Base-by-base conservation (phyloP, 2,888 invertebrate species). In the Pheosia tremula region DNA sequence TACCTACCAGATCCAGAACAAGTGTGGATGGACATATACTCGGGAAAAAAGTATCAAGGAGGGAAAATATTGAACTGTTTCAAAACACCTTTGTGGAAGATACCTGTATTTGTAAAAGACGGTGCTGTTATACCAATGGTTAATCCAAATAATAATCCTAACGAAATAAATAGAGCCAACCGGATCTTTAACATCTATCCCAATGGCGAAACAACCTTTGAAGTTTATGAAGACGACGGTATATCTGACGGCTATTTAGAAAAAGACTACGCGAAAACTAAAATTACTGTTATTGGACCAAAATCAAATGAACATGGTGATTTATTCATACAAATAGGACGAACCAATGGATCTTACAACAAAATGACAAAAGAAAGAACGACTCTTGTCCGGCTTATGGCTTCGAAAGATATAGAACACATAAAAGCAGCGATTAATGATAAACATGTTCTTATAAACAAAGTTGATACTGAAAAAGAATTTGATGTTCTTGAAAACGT, bases 221-320 rank as follows among this genome's bases (percentile, higher is more conserved):
- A 78, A 59, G 76, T 90, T 61, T 93, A 91, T 69, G 93, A 93
- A 84, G 93, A 93, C 66, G 93, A 93, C 63, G 93, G 92, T 3
- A 80, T 84, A 67, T 81, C 88, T 54, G 69, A 82, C 5, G 83
- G 85, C 62, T 92, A 92, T 74, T 75, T 85, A 61, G 63, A 83
- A 61, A 80, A 80, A 0, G 64, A 79, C 45, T 84, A 74, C 64
- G 88, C 90, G 41, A 79, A 73, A 60, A 91, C 91, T 5, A 78
- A 82, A 59, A 75, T 92, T 24, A 74, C 62, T 50, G 81, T 84
- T 39, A 64, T 62, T 13, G 86, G 85, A 0, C 86, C 88, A 3
- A 61, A 68, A 49, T 77, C 84, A 3, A 84, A 89, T 64, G 67
- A 79, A 58, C 60, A 61, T 13, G 85, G 86, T 4, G 77, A 85